Conservation (phyloP, 2,797 vertebrate genomes). For the Gambusia yucatana region DNA sequence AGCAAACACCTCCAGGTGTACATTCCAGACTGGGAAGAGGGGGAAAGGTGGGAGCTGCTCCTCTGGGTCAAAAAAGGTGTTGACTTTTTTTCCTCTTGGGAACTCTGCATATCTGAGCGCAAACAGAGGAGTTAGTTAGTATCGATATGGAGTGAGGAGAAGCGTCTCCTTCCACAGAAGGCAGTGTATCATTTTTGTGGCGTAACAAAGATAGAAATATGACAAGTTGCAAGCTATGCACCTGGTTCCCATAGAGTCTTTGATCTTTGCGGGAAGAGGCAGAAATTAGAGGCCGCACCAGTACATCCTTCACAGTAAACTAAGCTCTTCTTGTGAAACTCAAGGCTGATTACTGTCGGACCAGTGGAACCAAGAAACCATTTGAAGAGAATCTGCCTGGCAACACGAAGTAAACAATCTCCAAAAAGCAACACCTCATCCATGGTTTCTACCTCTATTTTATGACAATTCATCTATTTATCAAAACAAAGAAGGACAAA, state of each 20-base stretch:
- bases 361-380: neutral
- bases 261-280: slow-evolving; percentile 76
- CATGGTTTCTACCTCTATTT: neutral
- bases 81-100: slow-evolving; percentile 30
- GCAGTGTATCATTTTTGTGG: slow-evolving; percentile 22
- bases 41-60: slow-evolving; percentile 61
- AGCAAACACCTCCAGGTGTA: slow-evolving; percentile 83
- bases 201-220: slow-evolving; percentile 40
- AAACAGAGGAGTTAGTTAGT: slow-evolving; percentile 10
- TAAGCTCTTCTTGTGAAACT: slow-evolving; percentile 17
- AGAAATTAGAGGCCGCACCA: slow-evolving; percentile 74
- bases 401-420: neutral
- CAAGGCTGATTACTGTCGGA: neutral
- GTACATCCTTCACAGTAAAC: slow-evolving; percentile 50
- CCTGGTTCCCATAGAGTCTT: slow-evolving; percentile 75
- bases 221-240: slow-evolving; percentile 62
- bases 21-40: slow-evolving; percentile 71
- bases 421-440: neutral
- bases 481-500: neutral
- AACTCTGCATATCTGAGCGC: slow-evolving; percentile 36
- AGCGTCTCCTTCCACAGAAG: slow-evolving; percentile 9
- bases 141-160: slow-evolving; percentile 2
- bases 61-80: slow-evolving; percentile 67
- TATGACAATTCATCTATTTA: neutral
- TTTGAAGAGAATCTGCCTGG: neutral